phyloP scores from a whole-genome alignment of 2,888 invertebrate genomes.

The Syritta pipiens region DNA sequence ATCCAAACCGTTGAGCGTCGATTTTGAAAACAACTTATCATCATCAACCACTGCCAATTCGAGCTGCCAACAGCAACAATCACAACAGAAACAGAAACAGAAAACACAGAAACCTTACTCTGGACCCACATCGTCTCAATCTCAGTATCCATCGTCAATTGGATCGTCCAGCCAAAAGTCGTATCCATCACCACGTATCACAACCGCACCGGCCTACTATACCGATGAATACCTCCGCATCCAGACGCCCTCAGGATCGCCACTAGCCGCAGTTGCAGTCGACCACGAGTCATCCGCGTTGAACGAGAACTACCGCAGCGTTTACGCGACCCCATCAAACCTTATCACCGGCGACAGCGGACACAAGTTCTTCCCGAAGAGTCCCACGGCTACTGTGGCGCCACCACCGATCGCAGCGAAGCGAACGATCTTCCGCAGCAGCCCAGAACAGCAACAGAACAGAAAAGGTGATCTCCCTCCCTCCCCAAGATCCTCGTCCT shows the following conservation, averaged over 20 bases:
- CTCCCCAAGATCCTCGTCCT: conserved; percentile 30
- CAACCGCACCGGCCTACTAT: conserved; percentile 76
- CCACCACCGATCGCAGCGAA: conserved; percentile 71
- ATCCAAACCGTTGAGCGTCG: conserved; percentile 69
- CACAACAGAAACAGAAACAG: conserved; percentile 76
- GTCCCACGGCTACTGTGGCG: conserved; percentile 73
- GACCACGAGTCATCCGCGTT: conserved; percentile 72
- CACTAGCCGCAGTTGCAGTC: conserved; percentile 48
- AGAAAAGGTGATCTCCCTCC: conserved; percentile 47
- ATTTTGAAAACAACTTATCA: conserved; percentile 75
- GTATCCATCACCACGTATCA: conserved; percentile 39
- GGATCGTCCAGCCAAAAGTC: conserved; percentile 50
- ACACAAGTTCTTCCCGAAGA: conserved; percentile 75
- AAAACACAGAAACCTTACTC: conserved; percentile 75
- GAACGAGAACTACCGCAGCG: conserved; percentile 78
- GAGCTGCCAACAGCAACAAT: conserved; percentile 79
- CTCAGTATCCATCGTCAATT: conserved; percentile 32
- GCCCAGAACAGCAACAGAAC: conserved; percentile 50
- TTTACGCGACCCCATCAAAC: conserved; percentile 77
- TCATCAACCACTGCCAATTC: conserved; percentile 81
- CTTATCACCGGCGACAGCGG: conserved; percentile 73
- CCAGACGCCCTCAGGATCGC: conserved; percentile 74
- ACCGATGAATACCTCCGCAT: conserved; percentile 77
- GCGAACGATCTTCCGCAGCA: conserved; percentile 69
- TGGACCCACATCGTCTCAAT: conserved; percentile 48